These are phyloP conservation scores for Achroia grisella DNA, from an alignment of 1,140 invertebrate species.

Conservation along the genomic window DNA sequence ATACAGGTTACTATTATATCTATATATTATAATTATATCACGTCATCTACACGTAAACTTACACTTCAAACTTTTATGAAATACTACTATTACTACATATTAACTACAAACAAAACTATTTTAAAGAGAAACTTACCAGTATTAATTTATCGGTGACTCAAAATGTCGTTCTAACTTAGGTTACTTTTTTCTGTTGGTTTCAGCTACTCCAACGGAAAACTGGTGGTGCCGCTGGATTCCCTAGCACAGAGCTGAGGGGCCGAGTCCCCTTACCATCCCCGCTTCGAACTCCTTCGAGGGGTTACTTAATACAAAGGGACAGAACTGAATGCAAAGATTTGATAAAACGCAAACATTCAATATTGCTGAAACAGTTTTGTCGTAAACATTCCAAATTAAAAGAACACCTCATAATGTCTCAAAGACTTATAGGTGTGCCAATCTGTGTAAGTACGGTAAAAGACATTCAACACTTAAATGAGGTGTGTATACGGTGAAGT, in stretches of 20 bases:
- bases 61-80: background rate
- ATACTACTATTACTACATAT: too few relatives aligned
- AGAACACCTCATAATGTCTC: slow-evolving; percentile 41
- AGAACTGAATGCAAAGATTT: slow-evolving; percentile 20
- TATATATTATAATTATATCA: background rate
- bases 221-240: slow-evolving; percentile 74
- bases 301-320: slow-evolving; percentile 34
- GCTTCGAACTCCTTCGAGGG: slow-evolving; percentile 47
- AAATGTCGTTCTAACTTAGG: slow-evolving; percentile 13
- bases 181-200: slow-evolving; percentile 43
- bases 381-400: slow-evolving; percentile 35
- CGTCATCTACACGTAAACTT: background rate
- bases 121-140: background rate
- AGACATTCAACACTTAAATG: slow-evolving; percentile 24
- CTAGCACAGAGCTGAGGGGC: slow-evolving; percentile 69
- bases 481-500: slow-evolving; percentile 66
- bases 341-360: background rate
- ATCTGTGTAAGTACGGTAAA: slow-evolving; percentile 38
- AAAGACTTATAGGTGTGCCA: slow-evolving; percentile 42
- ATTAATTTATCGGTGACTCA: background rate
- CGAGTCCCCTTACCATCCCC: slow-evolving; percentile 38
- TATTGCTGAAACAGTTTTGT: background rate
- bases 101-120: background rate
- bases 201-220: slow-evolving; percentile 73
- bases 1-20: slow-evolving; percentile 58